These are phyloP conservation scores for Rhamnusium bicolor DNA, from an alignment of 2,888 invertebrate species.

Conservation along the genomic window DNA sequence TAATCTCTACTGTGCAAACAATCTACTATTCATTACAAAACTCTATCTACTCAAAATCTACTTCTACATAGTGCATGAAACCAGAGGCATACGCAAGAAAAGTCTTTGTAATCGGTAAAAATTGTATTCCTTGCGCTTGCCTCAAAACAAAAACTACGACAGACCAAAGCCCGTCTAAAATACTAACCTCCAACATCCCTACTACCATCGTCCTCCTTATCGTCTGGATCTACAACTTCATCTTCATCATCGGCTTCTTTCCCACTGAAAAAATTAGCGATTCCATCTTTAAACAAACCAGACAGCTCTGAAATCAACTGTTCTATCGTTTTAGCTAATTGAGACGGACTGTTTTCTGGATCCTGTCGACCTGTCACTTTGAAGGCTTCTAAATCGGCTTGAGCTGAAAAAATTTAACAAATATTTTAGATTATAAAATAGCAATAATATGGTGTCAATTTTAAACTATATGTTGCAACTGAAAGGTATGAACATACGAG, in stretches of 20 bases:
- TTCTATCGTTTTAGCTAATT: conserved; percentile 62
- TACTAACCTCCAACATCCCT: conserved; percentile 53
- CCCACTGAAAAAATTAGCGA: conserved; percentile 62
- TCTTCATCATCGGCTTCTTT: conserved; percentile 61
- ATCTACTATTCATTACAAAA: conserved; percentile 35
- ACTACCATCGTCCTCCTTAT: conserved; percentile 46
- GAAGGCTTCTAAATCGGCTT: conserved; percentile 62
- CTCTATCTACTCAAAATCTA: conserved; percentile 52
- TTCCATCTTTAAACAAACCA: conserved; percentile 63
- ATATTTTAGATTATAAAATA: too few relatives aligned
- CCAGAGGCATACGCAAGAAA: conserved; percentile 25
- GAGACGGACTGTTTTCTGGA: conserved; percentile 59
- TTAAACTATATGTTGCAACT: too few relatives aligned
- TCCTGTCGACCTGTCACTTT: conserved; percentile 56
- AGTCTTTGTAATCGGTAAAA: background rate
- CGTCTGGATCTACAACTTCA: conserved; percentile 54
- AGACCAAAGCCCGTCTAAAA: conserved; percentile 16
- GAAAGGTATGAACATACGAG: too few relatives aligned
- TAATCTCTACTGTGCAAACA: conserved; percentile 44
- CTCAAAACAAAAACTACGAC: conserved; percentile 29
- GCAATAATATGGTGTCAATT: too few relatives aligned
- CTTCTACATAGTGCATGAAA: conserved; percentile 48
- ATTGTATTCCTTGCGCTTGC: conserved; percentile 4
- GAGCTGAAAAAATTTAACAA: conserved; percentile 58
- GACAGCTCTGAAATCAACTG: conserved; percentile 64